Evolutionary conservation across 2,113 vertebrate species (phyloP).

Genomic region (Verasper variegatus): DNA sequence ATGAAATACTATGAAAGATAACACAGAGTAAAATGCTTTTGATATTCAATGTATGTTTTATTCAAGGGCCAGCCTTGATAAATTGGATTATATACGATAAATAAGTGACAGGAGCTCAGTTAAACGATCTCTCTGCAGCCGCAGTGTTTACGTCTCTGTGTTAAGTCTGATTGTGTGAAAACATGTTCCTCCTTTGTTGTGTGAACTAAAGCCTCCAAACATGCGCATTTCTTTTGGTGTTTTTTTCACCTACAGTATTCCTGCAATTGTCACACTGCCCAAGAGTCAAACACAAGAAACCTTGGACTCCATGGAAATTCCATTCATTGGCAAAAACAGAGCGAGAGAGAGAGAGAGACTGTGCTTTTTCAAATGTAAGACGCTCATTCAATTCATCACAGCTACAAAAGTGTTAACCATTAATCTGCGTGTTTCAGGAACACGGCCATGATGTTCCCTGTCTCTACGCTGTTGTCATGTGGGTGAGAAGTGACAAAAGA

Average conservation of each 20-base stretch:
- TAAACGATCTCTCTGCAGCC: not conserved
- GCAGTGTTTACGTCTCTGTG: not conserved
- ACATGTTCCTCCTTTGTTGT: conserved; percentile 1
- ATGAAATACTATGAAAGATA: not conserved
- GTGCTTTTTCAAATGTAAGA: conserved; percentile 10
- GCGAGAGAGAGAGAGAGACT: conserved; percentile 15
- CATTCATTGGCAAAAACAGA: conserved; percentile 43
- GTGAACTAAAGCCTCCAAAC: conserved; percentile 12
- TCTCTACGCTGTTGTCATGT: conserved; percentile 9
- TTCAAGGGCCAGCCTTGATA: not conserved
- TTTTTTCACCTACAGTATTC: conserved; percentile 8
- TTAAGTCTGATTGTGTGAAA: conserved; percentile 1
- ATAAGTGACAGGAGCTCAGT: not conserved
- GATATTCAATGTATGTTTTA: not conserved
- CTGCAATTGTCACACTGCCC: conserved; percentile 15
- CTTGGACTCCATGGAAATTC: conserved; percentile 50
- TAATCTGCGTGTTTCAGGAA: not conserved
- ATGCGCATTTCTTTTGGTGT: conserved; percentile 2
- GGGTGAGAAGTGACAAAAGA: conserved; percentile 12
- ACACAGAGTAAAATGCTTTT: too few species aligned
- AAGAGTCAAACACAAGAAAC: conserved; percentile 38
- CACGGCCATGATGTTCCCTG: not conserved
- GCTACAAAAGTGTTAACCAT: not conserved
- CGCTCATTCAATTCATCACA: conserved; percentile 36
- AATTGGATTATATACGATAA: not conserved